Base-by-base conservation (phyloP, 92 coral and sea anemone genomes). In the Phymanthus crucifer region DNA sequence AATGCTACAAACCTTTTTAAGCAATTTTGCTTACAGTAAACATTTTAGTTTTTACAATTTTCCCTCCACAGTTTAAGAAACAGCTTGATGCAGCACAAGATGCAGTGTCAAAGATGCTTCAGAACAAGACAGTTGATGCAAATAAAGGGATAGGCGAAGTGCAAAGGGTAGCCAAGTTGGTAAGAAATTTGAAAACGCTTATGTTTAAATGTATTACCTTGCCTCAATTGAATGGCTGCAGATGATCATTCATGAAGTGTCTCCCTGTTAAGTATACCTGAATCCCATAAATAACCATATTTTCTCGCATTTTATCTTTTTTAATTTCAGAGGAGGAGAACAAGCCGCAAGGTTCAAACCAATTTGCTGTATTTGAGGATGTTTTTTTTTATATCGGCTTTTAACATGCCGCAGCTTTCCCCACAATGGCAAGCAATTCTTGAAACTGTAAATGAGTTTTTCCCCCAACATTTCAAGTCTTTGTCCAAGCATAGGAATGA, bases 291-390 rank as follows among this genome's bases (percentile, higher is more conserved):
- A 8, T 45, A n/a, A n/a, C n/a, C n/a, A 43, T 67, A 13, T 43
- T 78, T 36, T 17, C 61, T 33, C 27, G 8, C 40, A 14, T 31
- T 72, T 24, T 45, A 46, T 66, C 26, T 46, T 26, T 74, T 36
- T 46, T 16, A 66, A 27, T 4, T 64, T 75, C 71, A 75, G 87
- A 76, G 69, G 81, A 82, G 70, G 52, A 82, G 77, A 14, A 73
- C 54, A 73, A 75, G 47, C 46, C 80, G 34, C 67, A 73, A 82
- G 40, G 47, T 10, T n/a, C 65, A 74, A 56, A n/a, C 16, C 47
- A 47, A 34, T 52, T 82, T 47, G 31, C 79, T 24, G 57, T 73
- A 37, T 46, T 47, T 12, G 86, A 82, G 32, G 86, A 82, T 73
- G 5, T n/a, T 71, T 43, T 82, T 82, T 47, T 12, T 73, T 52